Evolutionary conservation across 2,113 vertebrate species (phyloP), one percentile per base, ranked within the genome.

Genomic region (Phyllopteryx taeniolatus): DNA sequence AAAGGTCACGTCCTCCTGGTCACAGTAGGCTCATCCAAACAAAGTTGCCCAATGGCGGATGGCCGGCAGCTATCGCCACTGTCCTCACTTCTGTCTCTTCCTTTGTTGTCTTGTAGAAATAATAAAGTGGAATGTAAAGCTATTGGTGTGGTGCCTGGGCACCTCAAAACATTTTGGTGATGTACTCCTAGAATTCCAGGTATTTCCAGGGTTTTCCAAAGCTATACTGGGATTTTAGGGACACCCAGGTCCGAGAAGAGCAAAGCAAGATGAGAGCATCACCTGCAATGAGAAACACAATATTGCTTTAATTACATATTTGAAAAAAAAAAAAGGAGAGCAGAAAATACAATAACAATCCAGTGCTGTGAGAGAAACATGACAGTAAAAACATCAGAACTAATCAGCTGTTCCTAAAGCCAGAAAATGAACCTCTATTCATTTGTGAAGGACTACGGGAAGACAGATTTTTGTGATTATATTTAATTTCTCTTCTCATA

Each of bases 1-100:
- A 93, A 93, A 93, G 91, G 90, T 93, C 88, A 83, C 89, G 71
- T 88, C 87, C 90, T 92, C 85, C 84, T 62, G 86, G 90, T 92
- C 92, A 79, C 92, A 90, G 90, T 88, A 81, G 90, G 90, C 82
- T 80, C 42, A 86, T 80, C 51, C 76, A 64, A 84, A 85, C 77
- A 70, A 78, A 44, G n/a, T 44, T 66, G 64, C 22, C 31, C 15
- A 61, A 61, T 14, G 79, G 73, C 57, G 71, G 82, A 85, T 78
- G 87, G 82, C 83, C 73, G 72, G 70, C 53, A 61, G 85, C 90
- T 88, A 83, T 87, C 85, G 79, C 88, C 81, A 84, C 82, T 49
- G 83, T 86, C 87, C 85, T 84, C 85, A 76, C 84, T 86, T 87
- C 86, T 8, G 79, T 79, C 68, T 86, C 66, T 80, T 78, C 90